Base-by-base conservation (phyloP, 1,140 invertebrate species). In the Ceratoteleas bidentatus region DNA sequence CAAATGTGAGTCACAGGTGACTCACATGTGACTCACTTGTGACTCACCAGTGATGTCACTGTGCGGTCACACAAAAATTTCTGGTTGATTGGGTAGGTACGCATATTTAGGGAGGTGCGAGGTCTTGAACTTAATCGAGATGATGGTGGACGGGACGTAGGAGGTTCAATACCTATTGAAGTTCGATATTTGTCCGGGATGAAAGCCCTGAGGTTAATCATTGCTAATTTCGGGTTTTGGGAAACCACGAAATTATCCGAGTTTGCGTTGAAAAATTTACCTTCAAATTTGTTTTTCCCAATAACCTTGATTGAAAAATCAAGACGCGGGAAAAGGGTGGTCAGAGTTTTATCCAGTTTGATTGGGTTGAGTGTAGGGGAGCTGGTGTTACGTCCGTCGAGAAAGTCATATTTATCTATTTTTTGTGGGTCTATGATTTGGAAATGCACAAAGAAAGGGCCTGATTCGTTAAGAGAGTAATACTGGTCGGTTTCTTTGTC, bases 171-270 rank as follows among this genome's bases (percentile, higher is more conserved):
- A 36, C 66, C 66, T 11, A 60, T 60, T 0, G 45, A 50, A 0
- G 66, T 49, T 14, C 66, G 24, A 4, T n/a, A 60, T 58, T 34
- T 36, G n/a, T 58, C 40, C 2, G 53, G 53, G 9, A 69, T 69
- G 32, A 58, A 70, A 5, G 66, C 56, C 43, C 36, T 68, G 0
- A 66, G 36, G 36, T 66, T 66, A 24, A 13, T n/a, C 9, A 38
- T 6, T 38, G 16, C 50, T n/a, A 10, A 13, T 62, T 38, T 5
- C 36, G 5, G 36, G 5, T 38, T 38, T 38, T 38, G 36, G 5
- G 9, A 9, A 38, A 38, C 9, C 9, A 9, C 43, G 14, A 33
- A n/a, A n/a, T n/a, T n/a, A n/a, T n/a, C n/a, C n/a, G n/a, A n/a
- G n/a, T n/a, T n/a, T n/a, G n/a, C n/a, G n/a, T n/a, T n/a, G n/a